A percentile compares a stretch with the other conserved stretches of the same genome.
Evolutionary conservation across 2,888 invertebrate genomes (phyloP).

Genomic region (Mechanitis messenoides): DNA sequence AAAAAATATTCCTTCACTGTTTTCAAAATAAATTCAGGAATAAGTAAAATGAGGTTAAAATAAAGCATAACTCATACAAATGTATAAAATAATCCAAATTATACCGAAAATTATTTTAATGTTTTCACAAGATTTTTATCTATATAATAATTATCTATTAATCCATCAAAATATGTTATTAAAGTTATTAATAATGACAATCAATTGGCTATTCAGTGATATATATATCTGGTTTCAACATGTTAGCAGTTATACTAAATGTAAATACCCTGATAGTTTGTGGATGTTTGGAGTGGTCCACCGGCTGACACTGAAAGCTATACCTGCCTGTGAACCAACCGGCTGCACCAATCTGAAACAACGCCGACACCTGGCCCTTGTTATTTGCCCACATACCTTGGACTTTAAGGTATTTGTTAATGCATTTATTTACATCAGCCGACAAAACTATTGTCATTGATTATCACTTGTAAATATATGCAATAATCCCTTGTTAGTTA

Average conservation of each 20-base stretch:
- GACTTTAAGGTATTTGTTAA: no score
- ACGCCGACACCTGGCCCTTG: conserved; percentile 67
- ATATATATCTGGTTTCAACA: neutral
- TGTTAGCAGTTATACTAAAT: conserved; percentile 28
- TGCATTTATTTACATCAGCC: no score
- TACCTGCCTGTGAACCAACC: conserved; percentile 98
- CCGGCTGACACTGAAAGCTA: conserved; percentile 96
- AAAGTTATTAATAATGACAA: neutral
- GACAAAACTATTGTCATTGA: no score
- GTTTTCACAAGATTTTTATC: neutral
- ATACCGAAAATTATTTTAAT: neutral
- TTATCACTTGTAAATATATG: no score
- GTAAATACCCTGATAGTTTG: conserved; percentile 93
- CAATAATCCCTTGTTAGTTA: conserved; percentile 12
- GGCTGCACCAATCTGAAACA: conserved; percentile 90
- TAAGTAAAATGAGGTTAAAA: neutral
- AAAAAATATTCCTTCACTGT: no score
- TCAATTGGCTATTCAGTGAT: neutral
- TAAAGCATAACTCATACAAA: neutral
- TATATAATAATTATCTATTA: neutral
- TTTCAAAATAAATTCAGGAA: no score
- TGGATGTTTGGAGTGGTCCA: conserved; percentile 94
- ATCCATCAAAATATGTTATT: neutral
- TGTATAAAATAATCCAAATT: neutral
- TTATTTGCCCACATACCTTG: conserved; percentile 35